Conservation (phyloP, 1,140 invertebrate genomes). For the Agrilus planipennis region DNA sequence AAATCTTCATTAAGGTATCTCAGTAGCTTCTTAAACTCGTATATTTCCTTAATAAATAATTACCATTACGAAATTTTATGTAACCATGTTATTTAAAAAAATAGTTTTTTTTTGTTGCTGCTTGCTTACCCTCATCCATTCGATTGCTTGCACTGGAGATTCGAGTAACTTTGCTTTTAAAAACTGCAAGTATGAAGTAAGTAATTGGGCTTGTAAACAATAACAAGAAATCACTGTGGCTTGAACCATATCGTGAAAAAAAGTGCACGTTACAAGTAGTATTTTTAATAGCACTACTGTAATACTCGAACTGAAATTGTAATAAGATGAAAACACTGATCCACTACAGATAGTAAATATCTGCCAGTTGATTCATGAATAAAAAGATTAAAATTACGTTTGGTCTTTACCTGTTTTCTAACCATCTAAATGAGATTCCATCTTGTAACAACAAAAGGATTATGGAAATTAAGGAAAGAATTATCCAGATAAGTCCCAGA, state of each 20-base stretch:
- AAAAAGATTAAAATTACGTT: too few relatives aligned
- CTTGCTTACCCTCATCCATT: slow-evolving; percentile 60
- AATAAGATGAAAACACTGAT: too few relatives aligned
- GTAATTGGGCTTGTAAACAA: slow-evolving; percentile 63
- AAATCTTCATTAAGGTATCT: slow-evolving; percentile 62
- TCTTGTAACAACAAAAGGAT: slow-evolving; percentile 52
- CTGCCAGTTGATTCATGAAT: too few relatives aligned
- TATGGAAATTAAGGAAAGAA: slow-evolving; percentile 49
- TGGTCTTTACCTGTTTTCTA: slow-evolving; percentile 37
- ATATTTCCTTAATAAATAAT: slow-evolving; percentile 49
- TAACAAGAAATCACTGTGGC: slow-evolving; percentile 67
- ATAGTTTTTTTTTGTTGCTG: too few relatives aligned
- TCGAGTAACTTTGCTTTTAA: slow-evolving; percentile 57
- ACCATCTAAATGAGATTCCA: slow-evolving; percentile 50
- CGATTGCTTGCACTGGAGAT: slow-evolving; percentile 51
- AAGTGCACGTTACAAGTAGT: slow-evolving; percentile 50
- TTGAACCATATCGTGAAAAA: slow-evolving; percentile 66
- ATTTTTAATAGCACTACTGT: slow-evolving; percentile 42
- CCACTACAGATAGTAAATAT: too few relatives aligned
- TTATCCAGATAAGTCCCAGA: slow-evolving; percentile 52
- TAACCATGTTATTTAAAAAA: too few relatives aligned
- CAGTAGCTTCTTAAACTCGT: slow-evolving; percentile 61
- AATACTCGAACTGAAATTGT: slow-evolving; percentile 39
- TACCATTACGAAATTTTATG: too few relatives aligned
- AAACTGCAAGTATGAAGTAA: slow-evolving; percentile 58